Evolutionary conservation across 2,888 invertebrate species (phyloP), one percentile per base, ranked within the genome.

Genomic region (Drosophila mettleri): DNA sequence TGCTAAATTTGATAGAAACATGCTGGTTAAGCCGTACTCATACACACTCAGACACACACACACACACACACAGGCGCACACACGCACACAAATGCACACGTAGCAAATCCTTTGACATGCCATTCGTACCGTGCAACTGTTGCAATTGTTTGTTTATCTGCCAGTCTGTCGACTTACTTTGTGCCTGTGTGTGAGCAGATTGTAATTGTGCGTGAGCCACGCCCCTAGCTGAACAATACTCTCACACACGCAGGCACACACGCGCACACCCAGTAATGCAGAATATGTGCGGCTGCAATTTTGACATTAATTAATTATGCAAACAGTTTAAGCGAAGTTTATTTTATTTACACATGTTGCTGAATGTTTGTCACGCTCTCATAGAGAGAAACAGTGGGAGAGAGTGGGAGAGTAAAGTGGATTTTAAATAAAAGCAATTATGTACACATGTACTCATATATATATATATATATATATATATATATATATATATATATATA

Each of bases 341-440:
- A 84, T 81, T 83, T 84, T 81, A 84, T 86, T 86, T 84, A 84
- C 84, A 82, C 83, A 83, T 82, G 86, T 73, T 86, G 67, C 80
- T 65, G 74, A 43, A 53, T 68, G 71, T 62, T 74, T 59, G 61
- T 66, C 51, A 36, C 59, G 36, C 52, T 49, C 41, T 22, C 22
- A 41, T 9, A 10, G 10, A 2, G 22, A 5, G 24, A 24, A 7
- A 29, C 1, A 29, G 8, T 2, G 34, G n/a, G 16, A 10, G 16
- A 16, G 2, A 6, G 10, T 5, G 5, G 10, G 14, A 41, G 20
- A 48, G 27, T 20, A 38, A 62, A 69, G 22, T 41, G 36, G 27
- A 18, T 54, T 52, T 73, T 34, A 46, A 77, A 82, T 63, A 59
- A 80, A 66, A 66, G 71, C 65, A 66, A 57, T 60, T 62, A 52